These are phyloP conservation scores for Ellobium chinense DNA, from an alignment of 2,888 invertebrate genomes.

Conservation along the genomic window DNA sequence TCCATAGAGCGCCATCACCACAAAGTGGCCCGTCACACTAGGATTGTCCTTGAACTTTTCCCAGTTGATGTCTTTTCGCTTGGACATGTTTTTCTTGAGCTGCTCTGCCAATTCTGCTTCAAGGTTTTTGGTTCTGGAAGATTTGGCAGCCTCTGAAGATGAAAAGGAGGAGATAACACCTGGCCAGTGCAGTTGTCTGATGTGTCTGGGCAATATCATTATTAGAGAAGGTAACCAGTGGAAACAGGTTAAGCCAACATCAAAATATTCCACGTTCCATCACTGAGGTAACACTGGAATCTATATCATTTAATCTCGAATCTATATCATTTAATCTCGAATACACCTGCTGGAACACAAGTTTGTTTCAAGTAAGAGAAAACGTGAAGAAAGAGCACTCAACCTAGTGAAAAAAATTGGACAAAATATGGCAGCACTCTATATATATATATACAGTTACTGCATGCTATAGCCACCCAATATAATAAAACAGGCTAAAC, in stretches of 20 bases:
- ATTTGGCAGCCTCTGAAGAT: constrained; percentile 25
- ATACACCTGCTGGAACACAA: too few relatives aligned
- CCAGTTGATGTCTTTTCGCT: constrained; percentile 35
- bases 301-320: too few relatives aligned
- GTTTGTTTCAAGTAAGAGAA: too few relatives aligned
- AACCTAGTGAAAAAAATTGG: too few relatives aligned
- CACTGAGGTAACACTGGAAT: too few relatives aligned
- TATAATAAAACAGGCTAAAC: too few relatives aligned
- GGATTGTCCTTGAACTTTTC: constrained; percentile 42
- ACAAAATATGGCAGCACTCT: too few relatives aligned
- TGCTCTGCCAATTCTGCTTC: constrained; percentile 22
- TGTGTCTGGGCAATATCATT: background rate
- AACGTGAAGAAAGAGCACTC: too few relatives aligned
- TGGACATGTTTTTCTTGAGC: constrained; percentile 36
- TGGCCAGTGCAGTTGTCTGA: background rate
- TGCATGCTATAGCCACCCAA: too few relatives aligned
- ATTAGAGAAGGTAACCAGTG: background rate
- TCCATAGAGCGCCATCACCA: constrained; percentile 34
- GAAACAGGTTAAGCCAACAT: background rate
- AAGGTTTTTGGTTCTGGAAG: background rate
- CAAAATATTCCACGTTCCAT: too few relatives aligned
- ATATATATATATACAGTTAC: too few relatives aligned
- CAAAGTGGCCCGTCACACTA: constrained; percentile 32
- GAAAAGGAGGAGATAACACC: background rate
- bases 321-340: too few relatives aligned